A percentile compares a stretch with the other conserved stretches of the same genome.
These are phyloP conservation scores for Lonchura striata DNA, from an alignment of 2,113 vertebrate genomes.

Conservation along the genomic window DNA sequence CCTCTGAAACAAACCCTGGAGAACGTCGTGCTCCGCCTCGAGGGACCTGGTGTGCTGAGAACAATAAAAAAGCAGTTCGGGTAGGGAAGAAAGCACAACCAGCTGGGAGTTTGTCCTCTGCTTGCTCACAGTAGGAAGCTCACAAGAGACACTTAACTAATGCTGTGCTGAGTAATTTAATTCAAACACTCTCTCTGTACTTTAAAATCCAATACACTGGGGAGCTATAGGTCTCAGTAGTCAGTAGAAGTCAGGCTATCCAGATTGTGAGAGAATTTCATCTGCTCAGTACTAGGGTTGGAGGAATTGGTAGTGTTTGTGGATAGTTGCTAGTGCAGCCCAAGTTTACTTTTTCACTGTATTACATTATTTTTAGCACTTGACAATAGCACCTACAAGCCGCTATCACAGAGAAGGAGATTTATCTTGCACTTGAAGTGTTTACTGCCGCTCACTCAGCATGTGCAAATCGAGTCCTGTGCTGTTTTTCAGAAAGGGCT, in stretches of 20 bases:
- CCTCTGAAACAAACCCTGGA: constrained; percentile 81
- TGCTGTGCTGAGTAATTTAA: not conserved
- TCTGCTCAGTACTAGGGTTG: not conserved
- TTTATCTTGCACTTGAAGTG: not conserved
- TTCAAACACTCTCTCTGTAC: not conserved
- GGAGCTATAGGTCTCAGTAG: constrained; percentile 2
- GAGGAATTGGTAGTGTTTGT: not conserved
- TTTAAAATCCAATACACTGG: not conserved
- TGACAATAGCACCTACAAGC: constrained; percentile 24
- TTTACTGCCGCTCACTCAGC: not conserved
- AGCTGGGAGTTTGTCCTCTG: not conserved
- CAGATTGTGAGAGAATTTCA: not conserved
- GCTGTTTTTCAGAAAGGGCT: not conserved
- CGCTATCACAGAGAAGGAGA: not conserved
- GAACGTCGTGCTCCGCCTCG: constrained; percentile 79
- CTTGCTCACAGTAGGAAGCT: not conserved
- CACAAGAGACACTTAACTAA: not conserved
- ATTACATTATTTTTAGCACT: constrained; percentile 3
- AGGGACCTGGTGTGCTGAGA: constrained; percentile 82
- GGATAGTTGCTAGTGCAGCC: not conserved
- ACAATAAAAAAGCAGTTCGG: constrained; percentile 79
- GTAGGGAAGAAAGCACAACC: constrained; percentile 62
- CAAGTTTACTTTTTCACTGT: not conserved
- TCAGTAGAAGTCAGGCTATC: not conserved
- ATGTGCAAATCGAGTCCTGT: not conserved